Base-by-base conservation (phyloP, 2,888 invertebrate genomes). In the Lasioglossum vierecki region DNA sequence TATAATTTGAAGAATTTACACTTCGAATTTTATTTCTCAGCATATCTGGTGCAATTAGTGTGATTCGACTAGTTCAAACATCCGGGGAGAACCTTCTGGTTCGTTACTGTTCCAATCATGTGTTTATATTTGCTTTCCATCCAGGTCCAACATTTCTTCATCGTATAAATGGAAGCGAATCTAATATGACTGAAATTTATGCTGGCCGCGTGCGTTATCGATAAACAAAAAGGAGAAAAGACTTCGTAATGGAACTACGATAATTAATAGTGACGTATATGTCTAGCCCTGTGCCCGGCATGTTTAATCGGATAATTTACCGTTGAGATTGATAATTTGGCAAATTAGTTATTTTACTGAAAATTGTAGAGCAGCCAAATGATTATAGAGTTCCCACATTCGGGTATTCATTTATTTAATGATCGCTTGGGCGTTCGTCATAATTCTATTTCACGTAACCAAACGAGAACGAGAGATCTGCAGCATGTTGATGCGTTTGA, bases 121-220 rank as follows among this genome's bases (percentile, higher is more conserved):
- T 22, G 35, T 41, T 41, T 70, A 13, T 70, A 41, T 70, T 70
- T 70, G 41, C 41, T 70, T 70, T 70, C 70, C n/a, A 70, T 41
- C 11, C 41, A 13, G 13, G n/a, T 41, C n/a, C 41, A 70, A 70
- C 13, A 5, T n/a, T n/a, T 70, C n/a, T 41, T 70, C 41, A 41
- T n/a, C 70, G 22, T 41, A 70, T 13, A 39, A 70, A 39, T 70
- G 70, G 5, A 41, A 70, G 6, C 70, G 41, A n/a, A 15, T 70
- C 41, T n/a, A 39, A 1, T n/a, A n/a, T 11, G 13, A 5, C 11
- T 41, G 0, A n/a, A 11, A n/a, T 70, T 70, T 70, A 13, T 41
- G n/a, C 41, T 22, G n/a, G 4, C n/a, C 4, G 41, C 5, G 18
- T 11, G 9, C 44, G 46, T n/a, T n/a, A 2, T 70, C 39, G 22